phyloP scores from a whole-genome alignment of 92 coral and sea anemone species.

The Epizoanthus ramosus region DNA sequence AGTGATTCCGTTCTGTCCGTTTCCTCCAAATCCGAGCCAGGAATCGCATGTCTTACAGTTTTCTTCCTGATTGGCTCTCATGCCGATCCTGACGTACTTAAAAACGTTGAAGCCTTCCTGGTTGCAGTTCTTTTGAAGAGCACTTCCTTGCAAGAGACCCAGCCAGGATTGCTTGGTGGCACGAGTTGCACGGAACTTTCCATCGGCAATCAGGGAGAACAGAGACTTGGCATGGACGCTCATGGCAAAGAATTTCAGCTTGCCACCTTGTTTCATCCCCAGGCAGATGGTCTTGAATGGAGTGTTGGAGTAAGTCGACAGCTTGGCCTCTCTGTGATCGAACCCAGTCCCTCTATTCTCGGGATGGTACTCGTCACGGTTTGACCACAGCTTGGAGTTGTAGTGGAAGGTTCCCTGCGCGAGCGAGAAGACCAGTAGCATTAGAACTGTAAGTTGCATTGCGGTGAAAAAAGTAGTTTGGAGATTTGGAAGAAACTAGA shows the following conservation, averaged over 20 bases:
- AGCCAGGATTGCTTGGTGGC: neutral
- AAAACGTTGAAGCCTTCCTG: neutral
- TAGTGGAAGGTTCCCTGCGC: neutral
- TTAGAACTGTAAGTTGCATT: no score
- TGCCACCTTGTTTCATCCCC: neutral
- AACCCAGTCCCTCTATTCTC: neutral
- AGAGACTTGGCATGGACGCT: neutral
- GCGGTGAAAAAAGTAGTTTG: no score
- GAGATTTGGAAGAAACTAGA: no score
- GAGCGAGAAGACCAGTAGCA: no score
- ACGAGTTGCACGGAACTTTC: neutral
- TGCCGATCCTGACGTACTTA: neutral
- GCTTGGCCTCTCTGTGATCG: neutral
- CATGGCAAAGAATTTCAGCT: neutral
- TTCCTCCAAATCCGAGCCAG: slow-evolving; percentile 5
- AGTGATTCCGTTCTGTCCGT: neutral
- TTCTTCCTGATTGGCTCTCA: slow-evolving; percentile 3
- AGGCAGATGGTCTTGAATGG: neutral
- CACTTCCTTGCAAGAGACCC: neutral
- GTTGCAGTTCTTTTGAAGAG: neutral
- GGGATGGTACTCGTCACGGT: neutral
- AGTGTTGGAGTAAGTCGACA: neutral
- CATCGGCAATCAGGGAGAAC: neutral
- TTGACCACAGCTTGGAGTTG: neutral
- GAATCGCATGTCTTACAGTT: neutral